Evolutionary conservation across 2,888 invertebrate genomes (phyloP).

Genomic region (Philonicus albiceps): DNA sequence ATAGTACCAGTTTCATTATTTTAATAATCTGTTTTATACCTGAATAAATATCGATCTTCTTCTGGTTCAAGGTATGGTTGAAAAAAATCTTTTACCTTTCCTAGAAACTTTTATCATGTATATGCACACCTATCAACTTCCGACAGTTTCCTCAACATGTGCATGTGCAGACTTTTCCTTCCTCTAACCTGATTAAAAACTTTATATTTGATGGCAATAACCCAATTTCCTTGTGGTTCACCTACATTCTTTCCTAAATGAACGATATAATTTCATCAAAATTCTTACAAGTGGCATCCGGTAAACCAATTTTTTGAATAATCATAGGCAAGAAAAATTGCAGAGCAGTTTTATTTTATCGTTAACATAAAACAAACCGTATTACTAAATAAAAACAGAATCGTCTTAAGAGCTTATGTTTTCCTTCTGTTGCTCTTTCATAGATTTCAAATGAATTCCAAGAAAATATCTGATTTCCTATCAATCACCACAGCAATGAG

Average conservation of each 20-base stretch:
- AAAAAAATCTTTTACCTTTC: too few relatives aligned
- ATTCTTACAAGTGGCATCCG: not conserved
- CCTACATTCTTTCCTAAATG: not conserved
- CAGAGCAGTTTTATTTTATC: not conserved
- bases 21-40: too few relatives aligned
- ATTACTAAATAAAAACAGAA: not conserved
- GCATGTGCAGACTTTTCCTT: too few relatives aligned
- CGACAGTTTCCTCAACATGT: too few relatives aligned
- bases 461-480: conserved; percentile 1
- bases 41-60: too few relatives aligned
- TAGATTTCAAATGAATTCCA: not conserved
- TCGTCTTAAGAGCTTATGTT: not conserved
- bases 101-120: too few relatives aligned
- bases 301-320: not conserved
- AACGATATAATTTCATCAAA: not conserved
- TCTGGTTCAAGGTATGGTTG: too few relatives aligned
- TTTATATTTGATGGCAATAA: too few relatives aligned
- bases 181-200: too few relatives aligned
- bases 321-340: not conserved
- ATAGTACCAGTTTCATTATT: too few relatives aligned
- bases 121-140: too few relatives aligned
- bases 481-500: not conserved
- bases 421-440: not conserved
- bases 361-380: not conserved
- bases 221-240: not conserved